These are phyloP conservation scores for Hassar affinis DNA, from an alignment of 2,113 vertebrate genomes.

Conservation along the genomic window DNA sequence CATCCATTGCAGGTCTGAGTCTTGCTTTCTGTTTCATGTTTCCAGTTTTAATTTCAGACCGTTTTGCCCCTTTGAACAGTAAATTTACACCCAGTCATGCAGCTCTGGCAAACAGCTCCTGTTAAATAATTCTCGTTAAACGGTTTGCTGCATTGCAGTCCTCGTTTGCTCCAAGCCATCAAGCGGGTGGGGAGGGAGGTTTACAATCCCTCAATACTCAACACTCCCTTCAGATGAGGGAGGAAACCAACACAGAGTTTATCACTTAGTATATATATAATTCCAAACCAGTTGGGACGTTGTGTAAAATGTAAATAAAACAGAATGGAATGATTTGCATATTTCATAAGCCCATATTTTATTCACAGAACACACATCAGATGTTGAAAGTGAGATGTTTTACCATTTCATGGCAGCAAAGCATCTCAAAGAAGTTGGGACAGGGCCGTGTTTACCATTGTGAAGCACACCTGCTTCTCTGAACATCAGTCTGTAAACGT, in stretches of 20 bases:
- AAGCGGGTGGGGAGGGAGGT: slow-evolving; percentile 48
- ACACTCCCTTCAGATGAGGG: slow-evolving; percentile 27
- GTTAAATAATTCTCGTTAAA: slow-evolving; percentile 63
- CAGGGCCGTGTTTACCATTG: too few species aligned
- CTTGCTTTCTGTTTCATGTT: slow-evolving; percentile 1
- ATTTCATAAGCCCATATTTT: too few species aligned
- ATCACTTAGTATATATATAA: background rate
- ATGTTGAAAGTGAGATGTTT: too few species aligned
- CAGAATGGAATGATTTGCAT: too few species aligned
- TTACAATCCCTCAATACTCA: slow-evolving; percentile 36
- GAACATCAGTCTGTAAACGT: too few species aligned
- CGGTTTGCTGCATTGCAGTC: slow-evolving; percentile 79
- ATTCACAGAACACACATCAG: too few species aligned
- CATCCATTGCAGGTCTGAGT: background rate
- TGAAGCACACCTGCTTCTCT: too few species aligned
- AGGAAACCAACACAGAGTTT: background rate
- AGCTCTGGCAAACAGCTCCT: slow-evolving; percentile 49
- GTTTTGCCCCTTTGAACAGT: background rate
- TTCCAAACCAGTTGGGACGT: too few species aligned
- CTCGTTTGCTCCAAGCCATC: slow-evolving; percentile 54
- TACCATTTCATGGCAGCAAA: too few species aligned
- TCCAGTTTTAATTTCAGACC: background rate
- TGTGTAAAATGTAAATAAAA: too few species aligned
- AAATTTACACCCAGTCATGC: slow-evolving; percentile 5
- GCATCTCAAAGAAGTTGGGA: too few species aligned